phyloP scores from a whole-genome alignment of 2,888 invertebrate genomes.

The Calameuta filiformis region DNA sequence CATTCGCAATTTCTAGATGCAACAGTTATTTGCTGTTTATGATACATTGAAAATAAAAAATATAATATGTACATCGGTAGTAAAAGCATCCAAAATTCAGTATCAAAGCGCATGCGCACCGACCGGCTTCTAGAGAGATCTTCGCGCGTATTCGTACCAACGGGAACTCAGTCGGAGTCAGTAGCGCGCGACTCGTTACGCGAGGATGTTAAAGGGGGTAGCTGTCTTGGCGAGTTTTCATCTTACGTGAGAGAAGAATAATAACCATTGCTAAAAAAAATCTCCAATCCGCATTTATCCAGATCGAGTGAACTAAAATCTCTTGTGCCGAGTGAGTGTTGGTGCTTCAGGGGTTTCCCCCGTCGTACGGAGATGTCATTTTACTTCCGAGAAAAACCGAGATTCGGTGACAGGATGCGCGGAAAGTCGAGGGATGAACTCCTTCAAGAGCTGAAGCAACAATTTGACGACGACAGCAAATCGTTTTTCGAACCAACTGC shows the following conservation, averaged over 20 bases:
- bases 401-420: conserved; percentile 54
- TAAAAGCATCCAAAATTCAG: neutral
- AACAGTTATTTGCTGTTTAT: neutral
- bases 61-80: neutral
- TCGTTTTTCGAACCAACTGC: conserved; percentile 50
- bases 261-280: neutral
- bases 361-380: conserved; percentile 50
- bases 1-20: neutral
- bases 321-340: conserved; percentile 4
- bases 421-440: conserved; percentile 59
- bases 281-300: neutral
- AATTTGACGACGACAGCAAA: conserved; percentile 53
- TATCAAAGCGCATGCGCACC: neutral
- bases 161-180: neutral
- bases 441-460: conserved; percentile 56
- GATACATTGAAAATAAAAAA: neutral
- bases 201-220: neutral
- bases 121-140: conserved; percentile 6
- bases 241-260: neutral
- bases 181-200: conserved; percentile 1
- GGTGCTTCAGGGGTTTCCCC: neutral
- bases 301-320: neutral
- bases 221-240: neutral
- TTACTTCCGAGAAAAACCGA: conserved; percentile 59
- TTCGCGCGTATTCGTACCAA: neutral